Evolutionary conservation across 64 coral and sea anemone genomes (phyloP), one percentile per base, ranked within the genome.

Genomic region (Anthopleura sola): DNA sequence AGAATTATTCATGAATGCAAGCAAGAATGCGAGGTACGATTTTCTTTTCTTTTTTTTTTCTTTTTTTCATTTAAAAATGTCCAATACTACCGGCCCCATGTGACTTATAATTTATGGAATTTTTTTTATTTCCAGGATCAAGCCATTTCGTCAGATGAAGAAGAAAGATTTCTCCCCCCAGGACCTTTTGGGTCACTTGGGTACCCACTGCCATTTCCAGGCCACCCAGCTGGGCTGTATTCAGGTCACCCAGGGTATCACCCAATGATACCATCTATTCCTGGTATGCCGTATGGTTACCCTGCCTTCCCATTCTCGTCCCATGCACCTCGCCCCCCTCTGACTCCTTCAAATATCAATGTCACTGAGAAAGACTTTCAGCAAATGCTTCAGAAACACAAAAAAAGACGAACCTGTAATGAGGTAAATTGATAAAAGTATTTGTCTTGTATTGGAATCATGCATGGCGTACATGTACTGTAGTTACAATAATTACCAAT

Each of bases 311-410:
- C 94, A 20, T 92, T 82, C 54, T 83, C 87, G 12, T 39, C 92
- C 2, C 86, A 91, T 49, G 55, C 85, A 80, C 49, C 36, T 60
- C 94, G 68, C 11, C 69, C 2, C 24, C 84, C 55, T 47, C 88
- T 33, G n/a, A 78, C 26, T 60, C 55, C 91, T 29, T 60, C 89
- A 60, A 85, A 81, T 11, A 80, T 84, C 74, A 71, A 80, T 13
- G 88, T 99, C 19, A 95, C 97, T 36, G 97, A 94, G 16, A 88
- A 87, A 23, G 97, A 99, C 71, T 86, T 94, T 32, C 97, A 99
- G 13, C 79, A 53, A 78, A 99, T 99, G 97, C 54, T 99, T 13
- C 87, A 92, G 36, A 85, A 80, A 31, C 97, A 99, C 81, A 87
- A 91, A 40, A 94, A 94, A 88, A 76, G 90, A 68, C 89, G 97